Percentiles rank a stretch among this genome's conserved stretches.
Evolutionary conservation across 2,797 vertebrate species (phyloP).

Genomic region (Pachyuromys duprasi): DNA sequence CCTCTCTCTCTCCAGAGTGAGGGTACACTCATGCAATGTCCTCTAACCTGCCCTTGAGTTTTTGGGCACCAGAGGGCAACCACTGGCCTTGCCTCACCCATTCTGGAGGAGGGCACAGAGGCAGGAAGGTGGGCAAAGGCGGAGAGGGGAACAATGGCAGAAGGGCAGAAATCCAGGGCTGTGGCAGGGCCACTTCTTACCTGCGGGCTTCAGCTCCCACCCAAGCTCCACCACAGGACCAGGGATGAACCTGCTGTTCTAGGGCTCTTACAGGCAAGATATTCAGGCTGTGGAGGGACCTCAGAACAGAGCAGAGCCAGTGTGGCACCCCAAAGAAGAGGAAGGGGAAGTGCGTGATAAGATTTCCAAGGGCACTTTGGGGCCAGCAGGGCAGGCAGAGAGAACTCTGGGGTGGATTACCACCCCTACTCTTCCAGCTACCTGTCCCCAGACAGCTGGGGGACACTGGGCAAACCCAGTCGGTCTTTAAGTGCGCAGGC

Average conservation of each 20-base stretch:
- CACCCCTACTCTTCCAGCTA: background rate
- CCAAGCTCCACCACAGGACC: background rate
- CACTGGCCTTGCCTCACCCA: fast-evolving
- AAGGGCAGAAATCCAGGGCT: background rate
- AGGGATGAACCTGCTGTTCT: background rate
- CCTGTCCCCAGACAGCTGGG: background rate
- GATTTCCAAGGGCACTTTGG: background rate
- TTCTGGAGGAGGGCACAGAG: background rate
- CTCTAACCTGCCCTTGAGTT: conserved; percentile 77
- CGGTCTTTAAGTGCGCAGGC: background rate
- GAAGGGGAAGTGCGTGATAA: background rate
- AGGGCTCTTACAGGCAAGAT: background rate
- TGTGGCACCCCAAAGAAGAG: background rate
- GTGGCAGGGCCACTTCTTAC: too few relatives aligned
- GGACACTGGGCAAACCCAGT: background rate
- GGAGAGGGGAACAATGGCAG: background rate
- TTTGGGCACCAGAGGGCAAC: background rate
- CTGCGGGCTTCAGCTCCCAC: background rate
- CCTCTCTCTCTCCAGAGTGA: background rate
- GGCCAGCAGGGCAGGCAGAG: background rate
- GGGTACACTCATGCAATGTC: conserved; percentile 9
- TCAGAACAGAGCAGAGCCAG: background rate
- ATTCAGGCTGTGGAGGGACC: background rate
- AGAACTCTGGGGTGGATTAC: background rate
- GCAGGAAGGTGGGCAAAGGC: background rate